These are phyloP conservation scores for Pandion haliaetus DNA, from an alignment of 2,113 vertebrate species.

Conservation along the genomic window DNA sequence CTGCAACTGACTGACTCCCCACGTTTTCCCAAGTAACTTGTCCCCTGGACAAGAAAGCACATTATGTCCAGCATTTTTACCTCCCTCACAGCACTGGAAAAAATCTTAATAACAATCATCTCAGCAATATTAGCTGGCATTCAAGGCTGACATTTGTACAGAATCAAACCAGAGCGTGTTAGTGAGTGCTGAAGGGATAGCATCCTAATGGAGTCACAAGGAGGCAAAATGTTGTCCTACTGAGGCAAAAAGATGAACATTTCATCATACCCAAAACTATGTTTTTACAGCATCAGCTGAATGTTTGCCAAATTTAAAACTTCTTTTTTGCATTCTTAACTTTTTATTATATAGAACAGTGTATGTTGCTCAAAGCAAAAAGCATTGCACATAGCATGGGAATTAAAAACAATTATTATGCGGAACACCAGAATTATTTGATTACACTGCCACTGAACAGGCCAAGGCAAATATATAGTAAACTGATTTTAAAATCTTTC, in stretches of 20 bases:
- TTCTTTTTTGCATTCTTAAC: not conserved
- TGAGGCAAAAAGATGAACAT: not conserved
- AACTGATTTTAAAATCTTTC: not conserved
- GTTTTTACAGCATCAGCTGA: not conserved
- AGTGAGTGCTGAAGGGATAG: not conserved
- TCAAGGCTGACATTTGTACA: not conserved
- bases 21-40: not conserved
- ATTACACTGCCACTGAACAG: not conserved
- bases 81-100: not conserved
- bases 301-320: not conserved
- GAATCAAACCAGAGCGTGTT: not conserved
- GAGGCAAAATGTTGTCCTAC: not conserved
- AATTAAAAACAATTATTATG: not conserved
- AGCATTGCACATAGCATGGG: rapidly evolving
- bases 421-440: not conserved
- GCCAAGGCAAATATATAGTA: not conserved
- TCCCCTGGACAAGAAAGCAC: not conserved
- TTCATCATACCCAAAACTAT: not conserved
- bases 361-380: not conserved
- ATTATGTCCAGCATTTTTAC: not conserved
- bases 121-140: not conserved
- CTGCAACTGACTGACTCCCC: not conserved
- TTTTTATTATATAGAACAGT: not conserved
- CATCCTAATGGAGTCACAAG: not conserved
- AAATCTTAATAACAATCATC: not conserved